Percentiles rank a stretch among this genome's conserved stretches.
Evolutionary conservation across 2,797 vertebrate species (phyloP).

Genomic region (Microcaecilia unicolor): DNA sequence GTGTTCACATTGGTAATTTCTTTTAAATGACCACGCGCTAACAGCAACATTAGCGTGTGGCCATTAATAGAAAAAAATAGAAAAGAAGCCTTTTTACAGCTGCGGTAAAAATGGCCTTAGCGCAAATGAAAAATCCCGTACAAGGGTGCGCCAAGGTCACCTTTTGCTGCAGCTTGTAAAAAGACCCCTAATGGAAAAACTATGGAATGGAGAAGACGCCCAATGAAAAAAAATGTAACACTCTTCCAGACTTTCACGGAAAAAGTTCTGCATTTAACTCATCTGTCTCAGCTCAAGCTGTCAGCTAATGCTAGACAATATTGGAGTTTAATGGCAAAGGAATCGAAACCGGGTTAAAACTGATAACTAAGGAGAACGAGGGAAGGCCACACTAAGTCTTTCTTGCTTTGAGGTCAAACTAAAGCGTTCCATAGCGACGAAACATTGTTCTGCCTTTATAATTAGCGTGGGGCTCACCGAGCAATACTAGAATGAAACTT

Average conservation of each 20-base stretch:
- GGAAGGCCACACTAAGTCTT: neutral
- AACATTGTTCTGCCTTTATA: conserved; percentile 38
- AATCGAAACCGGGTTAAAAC: neutral
- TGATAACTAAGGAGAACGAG: neutral
- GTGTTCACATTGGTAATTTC: no score
- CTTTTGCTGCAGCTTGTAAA: no score
- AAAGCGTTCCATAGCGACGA: conserved; percentile 48
- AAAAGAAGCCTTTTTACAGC: no score
- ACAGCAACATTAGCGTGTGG: no score
- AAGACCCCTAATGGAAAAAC: no score
- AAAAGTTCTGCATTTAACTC: neutral
- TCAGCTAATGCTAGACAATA: neutral
- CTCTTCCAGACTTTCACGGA: neutral
- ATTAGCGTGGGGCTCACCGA: conserved; percentile 50
- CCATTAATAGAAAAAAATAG: no score
- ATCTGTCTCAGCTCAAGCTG: neutral
- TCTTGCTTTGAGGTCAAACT: neutral
- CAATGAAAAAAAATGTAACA: no score
- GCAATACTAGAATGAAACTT: conserved; percentile 56
- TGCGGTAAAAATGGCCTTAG: no score
- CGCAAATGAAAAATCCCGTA: no score
- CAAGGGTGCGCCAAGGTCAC: no score
- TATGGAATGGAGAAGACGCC: no score
- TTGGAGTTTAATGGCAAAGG: neutral
- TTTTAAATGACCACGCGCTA: no score